phyloP scores from a whole-genome alignment of 2,888 invertebrate genomes.

The Teleiodes luculella region DNA sequence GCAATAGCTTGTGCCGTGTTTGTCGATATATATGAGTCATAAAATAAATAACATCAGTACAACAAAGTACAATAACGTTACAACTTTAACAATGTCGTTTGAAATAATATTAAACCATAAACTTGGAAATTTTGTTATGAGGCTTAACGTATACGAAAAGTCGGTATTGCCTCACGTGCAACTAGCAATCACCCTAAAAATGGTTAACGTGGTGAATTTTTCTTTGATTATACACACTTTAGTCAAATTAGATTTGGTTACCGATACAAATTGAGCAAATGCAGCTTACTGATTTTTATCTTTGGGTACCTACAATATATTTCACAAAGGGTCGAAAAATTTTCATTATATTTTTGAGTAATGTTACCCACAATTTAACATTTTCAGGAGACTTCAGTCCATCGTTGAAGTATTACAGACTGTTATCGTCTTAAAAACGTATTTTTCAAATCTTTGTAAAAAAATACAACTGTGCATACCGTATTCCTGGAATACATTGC shows the following conservation, averaged over 20 bases:
- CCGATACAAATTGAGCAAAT: constrained; percentile 4
- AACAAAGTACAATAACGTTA: constrained; percentile 2
- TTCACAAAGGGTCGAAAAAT: no score
- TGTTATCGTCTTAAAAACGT: no score
- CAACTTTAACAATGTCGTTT: constrained; percentile 10
- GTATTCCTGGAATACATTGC: no score
- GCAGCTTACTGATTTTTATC: not conserved
- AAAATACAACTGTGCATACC: no score
- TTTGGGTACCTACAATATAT: no score
- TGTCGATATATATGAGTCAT: constrained; percentile 13
- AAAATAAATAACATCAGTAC: constrained; percentile 5
- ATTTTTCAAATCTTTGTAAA: no score
- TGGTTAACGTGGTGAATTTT: constrained; percentile 7
- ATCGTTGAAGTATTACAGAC: no score
- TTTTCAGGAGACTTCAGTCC: no score
- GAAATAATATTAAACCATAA: constrained; percentile 10
- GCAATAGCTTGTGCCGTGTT: no score
- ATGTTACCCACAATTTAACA: no score
- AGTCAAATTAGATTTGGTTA: constrained; percentile 2
- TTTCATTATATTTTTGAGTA: no score
- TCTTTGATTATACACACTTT: constrained; percentile 11
- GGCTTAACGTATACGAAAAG: constrained; percentile 7
- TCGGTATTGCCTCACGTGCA: constrained; percentile 13
- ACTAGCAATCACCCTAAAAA: constrained; percentile 9
- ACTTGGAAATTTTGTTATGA: constrained; percentile 10